phyloP scores from a whole-genome alignment of 2,113 vertebrate genomes.

The Myotis brandtii region DNA sequence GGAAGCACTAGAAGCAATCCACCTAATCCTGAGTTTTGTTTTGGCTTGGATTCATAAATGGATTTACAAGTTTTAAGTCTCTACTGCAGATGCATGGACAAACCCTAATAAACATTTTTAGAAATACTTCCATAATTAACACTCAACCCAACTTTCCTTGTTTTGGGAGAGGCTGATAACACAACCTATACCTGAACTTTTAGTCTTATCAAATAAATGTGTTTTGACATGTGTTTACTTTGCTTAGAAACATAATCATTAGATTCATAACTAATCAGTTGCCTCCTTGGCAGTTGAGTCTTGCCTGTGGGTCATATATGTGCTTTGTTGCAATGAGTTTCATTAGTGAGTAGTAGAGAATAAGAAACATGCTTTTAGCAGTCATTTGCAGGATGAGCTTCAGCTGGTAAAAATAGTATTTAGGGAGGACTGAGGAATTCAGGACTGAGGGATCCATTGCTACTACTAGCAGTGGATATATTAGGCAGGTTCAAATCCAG shows the following conservation, averaged over 20 bases:
- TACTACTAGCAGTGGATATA: background rate
- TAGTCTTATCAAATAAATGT: background rate
- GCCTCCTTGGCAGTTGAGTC: background rate
- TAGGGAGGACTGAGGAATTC: background rate
- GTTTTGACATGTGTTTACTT: background rate
- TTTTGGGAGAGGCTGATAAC: background rate
- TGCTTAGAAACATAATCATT: background rate
- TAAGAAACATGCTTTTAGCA: background rate
- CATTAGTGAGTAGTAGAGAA: background rate
- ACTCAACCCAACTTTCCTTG: background rate
- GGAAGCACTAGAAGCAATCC: background rate
- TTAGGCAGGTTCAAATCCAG: background rate
- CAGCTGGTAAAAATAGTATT: background rate
- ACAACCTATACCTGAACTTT: background rate
- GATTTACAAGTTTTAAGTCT: background rate
- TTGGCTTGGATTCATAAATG: background rate
- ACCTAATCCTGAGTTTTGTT: background rate
- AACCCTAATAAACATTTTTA: background rate
- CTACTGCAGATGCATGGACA: background rate
- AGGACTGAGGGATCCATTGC: background rate
- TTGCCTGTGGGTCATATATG: background rate
- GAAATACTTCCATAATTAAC: background rate
- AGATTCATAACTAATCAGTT: background rate
- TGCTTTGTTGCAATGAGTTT: background rate
- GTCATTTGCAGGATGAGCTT: background rate